Conservation (phyloP, 2,888 invertebrate genomes). For the Coronaproctus castanopsis region DNA sequence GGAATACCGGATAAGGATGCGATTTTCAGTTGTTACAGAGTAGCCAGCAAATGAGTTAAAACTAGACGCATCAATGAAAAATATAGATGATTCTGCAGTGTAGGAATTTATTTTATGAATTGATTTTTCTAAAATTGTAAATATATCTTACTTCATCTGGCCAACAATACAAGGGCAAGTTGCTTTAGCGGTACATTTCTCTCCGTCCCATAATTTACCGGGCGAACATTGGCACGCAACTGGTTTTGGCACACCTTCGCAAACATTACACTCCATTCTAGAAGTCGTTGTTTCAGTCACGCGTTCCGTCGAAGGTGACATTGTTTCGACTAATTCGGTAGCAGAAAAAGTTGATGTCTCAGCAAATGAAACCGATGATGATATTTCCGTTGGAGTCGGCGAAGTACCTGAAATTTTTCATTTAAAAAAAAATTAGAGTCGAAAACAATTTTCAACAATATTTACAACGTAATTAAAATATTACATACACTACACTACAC, state of each 20-base stretch:
- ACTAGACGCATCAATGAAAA: too few species aligned
- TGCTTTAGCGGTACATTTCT: conserved; percentile 43
- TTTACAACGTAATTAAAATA: too few species aligned
- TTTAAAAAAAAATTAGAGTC: neutral
- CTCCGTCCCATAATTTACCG: conserved; percentile 49
- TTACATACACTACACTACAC: too few species aligned
- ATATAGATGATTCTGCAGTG: too few species aligned
- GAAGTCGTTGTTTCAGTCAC: conserved; percentile 6
- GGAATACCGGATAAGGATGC: too few species aligned
- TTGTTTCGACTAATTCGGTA: too few species aligned
- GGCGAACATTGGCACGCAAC: conserved; percentile 28
- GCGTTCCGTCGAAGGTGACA: too few species aligned
- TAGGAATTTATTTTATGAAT: too few species aligned
- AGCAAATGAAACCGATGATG: conserved; percentile 12
- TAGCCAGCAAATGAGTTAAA: too few species aligned
- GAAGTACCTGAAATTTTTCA: neutral
- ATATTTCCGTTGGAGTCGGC: neutral
- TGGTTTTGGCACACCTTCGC: conserved; percentile 22
- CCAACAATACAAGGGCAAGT: conserved; percentile 61
- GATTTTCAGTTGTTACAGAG: too few species aligned
- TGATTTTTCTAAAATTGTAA: too few species aligned
- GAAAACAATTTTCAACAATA: conserved; percentile 1
- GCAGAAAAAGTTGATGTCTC: too few species aligned
- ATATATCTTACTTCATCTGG: conserved; percentile 39
- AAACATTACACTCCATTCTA: conserved; percentile 21